Conservation (phyloP, 2,113 vertebrate genomes). For the Sinocyclocheilus rhinocerous region DNA sequence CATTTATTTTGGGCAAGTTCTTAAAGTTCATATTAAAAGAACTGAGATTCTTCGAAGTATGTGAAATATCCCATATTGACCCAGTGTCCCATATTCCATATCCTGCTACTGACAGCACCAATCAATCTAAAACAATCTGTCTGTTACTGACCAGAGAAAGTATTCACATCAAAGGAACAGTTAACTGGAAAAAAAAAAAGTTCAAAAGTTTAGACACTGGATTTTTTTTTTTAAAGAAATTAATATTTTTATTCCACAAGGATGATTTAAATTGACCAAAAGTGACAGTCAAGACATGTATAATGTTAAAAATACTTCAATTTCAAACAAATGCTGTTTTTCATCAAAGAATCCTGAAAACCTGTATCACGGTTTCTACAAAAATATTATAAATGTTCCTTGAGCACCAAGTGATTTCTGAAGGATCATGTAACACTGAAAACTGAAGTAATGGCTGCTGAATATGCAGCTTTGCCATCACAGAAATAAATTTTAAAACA, state of each 20-base stretch:
- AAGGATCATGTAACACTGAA: background rate
- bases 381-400: background rate
- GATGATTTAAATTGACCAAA: background rate
- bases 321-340: no score
- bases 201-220: no score
- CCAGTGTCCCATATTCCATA: background rate
- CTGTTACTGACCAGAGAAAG: background rate
- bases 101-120: background rate
- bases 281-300: background rate
- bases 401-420: background rate
- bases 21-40: constrained; percentile 3
- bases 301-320: no score
- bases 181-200: background rate
- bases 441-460: no score
- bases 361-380: no score
- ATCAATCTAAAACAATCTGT: background rate
- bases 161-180: background rate
- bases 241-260: background rate
- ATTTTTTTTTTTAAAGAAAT: background rate
- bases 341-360: no score
- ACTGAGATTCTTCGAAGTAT: background rate
- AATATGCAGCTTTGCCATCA: no score
- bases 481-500: no score
- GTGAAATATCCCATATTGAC: background rate
- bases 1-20: constrained; percentile 4